Conservation (phyloP, 2,888 invertebrate genomes). For the Ellobium chinense region DNA sequence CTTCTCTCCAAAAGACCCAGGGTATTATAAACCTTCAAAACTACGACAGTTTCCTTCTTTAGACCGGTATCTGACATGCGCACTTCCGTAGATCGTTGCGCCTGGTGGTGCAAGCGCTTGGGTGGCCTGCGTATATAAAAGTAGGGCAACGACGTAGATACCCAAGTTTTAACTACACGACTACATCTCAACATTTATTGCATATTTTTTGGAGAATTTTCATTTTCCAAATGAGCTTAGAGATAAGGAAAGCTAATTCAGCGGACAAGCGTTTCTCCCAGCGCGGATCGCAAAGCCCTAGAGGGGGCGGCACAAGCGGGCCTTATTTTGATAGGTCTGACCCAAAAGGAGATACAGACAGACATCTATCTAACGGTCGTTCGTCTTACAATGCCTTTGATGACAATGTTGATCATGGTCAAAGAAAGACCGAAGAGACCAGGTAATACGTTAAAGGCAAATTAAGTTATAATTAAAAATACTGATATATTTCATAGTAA, state of each 20-base stretch:
- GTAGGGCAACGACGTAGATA: no score
- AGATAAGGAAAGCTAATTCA: not conserved
- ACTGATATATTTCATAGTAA: not conserved
- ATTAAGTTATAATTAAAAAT: not conserved
- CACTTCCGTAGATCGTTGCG: no score
- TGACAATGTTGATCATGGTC: not conserved
- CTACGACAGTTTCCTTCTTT: no score
- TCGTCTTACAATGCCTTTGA: not conserved
- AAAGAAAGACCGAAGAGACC: not conserved
- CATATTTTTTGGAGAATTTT: not conserved
- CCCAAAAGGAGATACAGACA: not conserved
- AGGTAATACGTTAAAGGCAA: not conserved
- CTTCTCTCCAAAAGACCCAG: no score
- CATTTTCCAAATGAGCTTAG: not conserved
- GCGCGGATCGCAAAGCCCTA: not conserved
- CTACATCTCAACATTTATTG: not conserved
- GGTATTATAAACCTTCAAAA: no score
- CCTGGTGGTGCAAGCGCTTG: not conserved
- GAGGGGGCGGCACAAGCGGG: not conserved
- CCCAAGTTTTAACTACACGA: no score
- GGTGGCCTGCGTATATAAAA: not conserved
- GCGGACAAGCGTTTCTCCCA: not conserved
- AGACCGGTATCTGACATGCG: no score
- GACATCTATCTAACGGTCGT: not conserved
- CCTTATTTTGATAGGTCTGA: not conserved